Evolutionary conservation across 2,888 invertebrate species (phyloP).

Genomic region (Parasteatoda lunata): DNA sequence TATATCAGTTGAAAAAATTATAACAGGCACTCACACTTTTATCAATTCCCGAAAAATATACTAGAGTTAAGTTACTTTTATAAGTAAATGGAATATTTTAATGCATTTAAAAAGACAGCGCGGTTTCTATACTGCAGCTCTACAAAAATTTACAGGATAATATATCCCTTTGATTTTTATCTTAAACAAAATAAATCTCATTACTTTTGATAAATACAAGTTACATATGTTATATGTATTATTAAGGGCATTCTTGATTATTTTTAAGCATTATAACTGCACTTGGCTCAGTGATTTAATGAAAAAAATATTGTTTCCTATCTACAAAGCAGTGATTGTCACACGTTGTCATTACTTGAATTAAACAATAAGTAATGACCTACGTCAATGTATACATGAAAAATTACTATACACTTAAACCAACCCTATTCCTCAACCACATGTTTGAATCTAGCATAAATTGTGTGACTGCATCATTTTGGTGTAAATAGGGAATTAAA

Average conservation of each 20-base stretch:
- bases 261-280: constrained; percentile 66
- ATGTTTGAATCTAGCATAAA: constrained; percentile 13
- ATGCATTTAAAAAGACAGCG: not conserved
- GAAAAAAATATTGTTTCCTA: constrained; percentile 62
- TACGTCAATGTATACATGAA: constrained; percentile 34
- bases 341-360: constrained; percentile 53
- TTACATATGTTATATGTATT: constrained; percentile 18
- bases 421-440: constrained; percentile 45
- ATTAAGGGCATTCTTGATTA: constrained; percentile 38
- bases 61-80: constrained; percentile 9
- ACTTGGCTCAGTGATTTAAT: constrained; percentile 58
- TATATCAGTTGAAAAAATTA: not conserved
- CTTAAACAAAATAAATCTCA: constrained; percentile 26
- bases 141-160: not conserved
- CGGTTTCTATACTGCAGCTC: not conserved
- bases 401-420: constrained; percentile 20
- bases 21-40: constrained; percentile 18
- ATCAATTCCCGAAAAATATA: constrained; percentile 10
- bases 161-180: not conserved
- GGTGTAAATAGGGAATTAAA: too few relatives aligned
- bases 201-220: constrained; percentile 12
- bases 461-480: constrained; percentile 18
- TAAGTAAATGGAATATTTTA: not conserved
- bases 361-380: constrained; percentile 46
- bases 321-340: constrained; percentile 68